Evolutionary conservation across 1,140 invertebrate genomes (phyloP).

Genomic region (Dinoponera quadriceps): DNA sequence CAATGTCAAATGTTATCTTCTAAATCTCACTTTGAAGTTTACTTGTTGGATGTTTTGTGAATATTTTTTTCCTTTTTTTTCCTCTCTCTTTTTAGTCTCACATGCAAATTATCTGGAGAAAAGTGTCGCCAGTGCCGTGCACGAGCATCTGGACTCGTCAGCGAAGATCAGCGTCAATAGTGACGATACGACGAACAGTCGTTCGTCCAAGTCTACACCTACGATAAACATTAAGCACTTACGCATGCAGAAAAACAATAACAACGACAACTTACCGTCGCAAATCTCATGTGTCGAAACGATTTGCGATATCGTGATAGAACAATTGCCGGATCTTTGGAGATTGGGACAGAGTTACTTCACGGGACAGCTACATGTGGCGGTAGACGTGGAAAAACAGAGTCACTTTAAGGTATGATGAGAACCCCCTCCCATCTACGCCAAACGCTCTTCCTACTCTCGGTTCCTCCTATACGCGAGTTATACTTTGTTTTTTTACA

Average conservation of each 20-base stretch:
- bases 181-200: conserved; percentile 73
- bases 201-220: conserved; percentile 71
- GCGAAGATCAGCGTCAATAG: conserved; percentile 69
- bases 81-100: conserved; percentile 76
- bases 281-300: conserved; percentile 91
- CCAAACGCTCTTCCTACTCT: too few relatives aligned
- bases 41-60: background rate
- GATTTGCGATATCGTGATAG: conserved; percentile 89
- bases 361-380: conserved; percentile 91
- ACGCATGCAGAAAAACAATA: conserved; percentile 75
- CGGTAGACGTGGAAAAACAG: conserved; percentile 90
- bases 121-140: conserved; percentile 78
- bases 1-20: background rate
- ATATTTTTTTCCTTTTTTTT: background rate
- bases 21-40: too few relatives aligned
- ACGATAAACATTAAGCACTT: conserved; percentile 73
- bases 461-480: too few relatives aligned
- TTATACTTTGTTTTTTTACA: too few relatives aligned
- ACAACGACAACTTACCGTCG: conserved; percentile 83
- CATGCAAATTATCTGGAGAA: conserved; percentile 83
- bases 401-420: conserved; percentile 89
- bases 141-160: conserved; percentile 77
- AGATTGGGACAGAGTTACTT: conserved; percentile 96
- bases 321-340: conserved; percentile 94
- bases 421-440: background rate